phyloP scores from a whole-genome alignment of 2,113 vertebrate species.

The Mionectes macconnelli region DNA sequence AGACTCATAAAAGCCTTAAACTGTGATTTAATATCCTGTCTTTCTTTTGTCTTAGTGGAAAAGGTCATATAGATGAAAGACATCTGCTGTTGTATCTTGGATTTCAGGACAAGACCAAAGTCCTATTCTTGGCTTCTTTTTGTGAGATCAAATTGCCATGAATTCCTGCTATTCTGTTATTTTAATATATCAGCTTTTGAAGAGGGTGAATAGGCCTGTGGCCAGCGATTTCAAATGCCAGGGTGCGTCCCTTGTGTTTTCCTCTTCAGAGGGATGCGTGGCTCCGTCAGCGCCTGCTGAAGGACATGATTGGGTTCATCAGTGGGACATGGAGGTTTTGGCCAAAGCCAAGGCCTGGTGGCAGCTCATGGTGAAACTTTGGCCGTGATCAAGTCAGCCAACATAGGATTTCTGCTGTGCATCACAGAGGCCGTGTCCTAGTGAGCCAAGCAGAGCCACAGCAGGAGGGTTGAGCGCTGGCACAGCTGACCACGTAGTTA shows the following conservation, averaged over 20 bases:
- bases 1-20: slow-evolving; percentile 44
- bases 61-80: slow-evolving; percentile 60
- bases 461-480: not conserved
- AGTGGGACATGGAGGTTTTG: not conserved
- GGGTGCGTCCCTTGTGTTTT: not conserved
- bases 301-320: not conserved
- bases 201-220: not conserved
- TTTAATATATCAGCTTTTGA: not conserved
- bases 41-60: slow-evolving; percentile 50
- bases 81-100: slow-evolving; percentile 45
- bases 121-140: not conserved
- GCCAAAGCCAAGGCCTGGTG: not conserved
- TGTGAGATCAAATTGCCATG: not conserved
- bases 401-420: not conserved
- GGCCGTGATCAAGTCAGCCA: not conserved
- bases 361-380: not conserved
- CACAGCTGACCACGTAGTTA: not conserved
- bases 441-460: not conserved
- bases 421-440: not conserved
- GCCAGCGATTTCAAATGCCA: not conserved
- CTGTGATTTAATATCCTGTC: slow-evolving; percentile 65
- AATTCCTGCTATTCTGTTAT: slow-evolving; percentile 15
- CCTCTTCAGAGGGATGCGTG: not conserved
- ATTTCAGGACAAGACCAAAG: not conserved
- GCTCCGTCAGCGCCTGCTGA: not conserved